A percentile compares a stretch with the other conserved stretches of the same genome.
These are phyloP conservation scores for Laterallus jamaicensis DNA, from an alignment of 2,113 vertebrate genomes.

Conservation along the genomic window DNA sequence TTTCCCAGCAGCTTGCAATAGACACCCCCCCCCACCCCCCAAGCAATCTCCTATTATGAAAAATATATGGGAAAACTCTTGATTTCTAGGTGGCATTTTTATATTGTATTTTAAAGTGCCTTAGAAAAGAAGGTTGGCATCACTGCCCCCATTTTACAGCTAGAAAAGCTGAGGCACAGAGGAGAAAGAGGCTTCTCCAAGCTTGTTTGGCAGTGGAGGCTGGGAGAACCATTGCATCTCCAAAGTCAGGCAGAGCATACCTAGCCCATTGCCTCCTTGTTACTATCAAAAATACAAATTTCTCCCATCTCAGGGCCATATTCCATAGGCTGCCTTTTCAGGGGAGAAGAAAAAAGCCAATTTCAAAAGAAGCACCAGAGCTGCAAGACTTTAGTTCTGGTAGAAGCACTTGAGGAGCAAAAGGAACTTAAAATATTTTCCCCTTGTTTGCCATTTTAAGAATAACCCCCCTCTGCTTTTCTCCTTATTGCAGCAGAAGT, in stretches of 20 bases:
- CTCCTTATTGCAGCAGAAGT: neutral
- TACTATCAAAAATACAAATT: neutral
- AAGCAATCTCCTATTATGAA: neutral
- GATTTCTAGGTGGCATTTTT: neutral
- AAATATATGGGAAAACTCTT: neutral
- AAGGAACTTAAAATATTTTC: neutral
- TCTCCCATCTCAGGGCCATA: neutral
- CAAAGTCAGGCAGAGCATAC: neutral
- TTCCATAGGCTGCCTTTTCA: neutral
- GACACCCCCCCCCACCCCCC: neutral
- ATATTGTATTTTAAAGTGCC: neutral
- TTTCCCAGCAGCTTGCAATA: neutral
- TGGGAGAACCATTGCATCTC: neutral
- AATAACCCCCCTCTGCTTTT: neutral
- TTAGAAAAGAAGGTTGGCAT: neutral
- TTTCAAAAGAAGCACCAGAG: neutral
- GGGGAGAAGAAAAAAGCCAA: neutral
- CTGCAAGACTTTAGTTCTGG: neutral
- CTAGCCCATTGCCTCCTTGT: neutral
- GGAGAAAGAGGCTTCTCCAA: neutral
- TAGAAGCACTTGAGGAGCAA: neutral
- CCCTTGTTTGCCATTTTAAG: conserved; percentile 1
- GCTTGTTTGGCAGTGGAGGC: neutral
- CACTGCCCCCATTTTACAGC: neutral
- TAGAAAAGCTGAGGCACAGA: neutral